Conservation (phyloP, 2,797 vertebrate species). For the Leptoclinus maculatus region DNA sequence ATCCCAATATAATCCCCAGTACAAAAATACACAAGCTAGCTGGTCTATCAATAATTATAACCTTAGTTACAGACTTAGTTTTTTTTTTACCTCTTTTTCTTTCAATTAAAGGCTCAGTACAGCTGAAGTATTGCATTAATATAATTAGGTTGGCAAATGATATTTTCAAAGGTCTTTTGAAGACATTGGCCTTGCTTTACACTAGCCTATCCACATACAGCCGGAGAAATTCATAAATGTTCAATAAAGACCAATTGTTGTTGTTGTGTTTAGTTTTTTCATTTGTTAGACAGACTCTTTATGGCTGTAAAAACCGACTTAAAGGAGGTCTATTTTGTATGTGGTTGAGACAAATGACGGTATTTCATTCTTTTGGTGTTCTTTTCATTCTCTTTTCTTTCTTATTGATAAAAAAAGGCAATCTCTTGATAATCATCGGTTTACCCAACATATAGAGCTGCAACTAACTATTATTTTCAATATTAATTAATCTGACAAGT, state of each 20-base stretch:
- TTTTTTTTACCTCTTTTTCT: neutral
- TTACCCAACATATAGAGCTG: neutral
- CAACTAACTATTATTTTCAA: neutral
- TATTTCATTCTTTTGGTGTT: neutral
- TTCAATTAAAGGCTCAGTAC: neutral
- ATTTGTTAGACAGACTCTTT: neutral
- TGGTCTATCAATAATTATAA: neutral
- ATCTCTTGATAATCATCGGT: neutral
- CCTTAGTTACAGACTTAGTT: neutral
- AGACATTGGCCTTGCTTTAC: neutral
- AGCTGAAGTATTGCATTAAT: neutral
- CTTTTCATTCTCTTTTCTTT: neutral
- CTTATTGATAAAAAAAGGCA: neutral
- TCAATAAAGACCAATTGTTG: neutral
- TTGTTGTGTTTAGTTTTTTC: neutral
- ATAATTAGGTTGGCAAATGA: neutral
- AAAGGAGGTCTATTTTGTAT: neutral
- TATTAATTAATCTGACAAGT: neutral
- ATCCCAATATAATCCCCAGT: neutral
- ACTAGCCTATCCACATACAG: neutral
- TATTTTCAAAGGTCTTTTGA: neutral
- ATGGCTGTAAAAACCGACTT: neutral
- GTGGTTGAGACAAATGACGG: neutral
- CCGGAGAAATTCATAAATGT: neutral
- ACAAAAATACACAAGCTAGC: neutral